Evolutionary conservation across 2,797 vertebrate species (phyloP), one percentile per base, ranked within the genome.

Genomic region (Lagodon rhomboides): DNA sequence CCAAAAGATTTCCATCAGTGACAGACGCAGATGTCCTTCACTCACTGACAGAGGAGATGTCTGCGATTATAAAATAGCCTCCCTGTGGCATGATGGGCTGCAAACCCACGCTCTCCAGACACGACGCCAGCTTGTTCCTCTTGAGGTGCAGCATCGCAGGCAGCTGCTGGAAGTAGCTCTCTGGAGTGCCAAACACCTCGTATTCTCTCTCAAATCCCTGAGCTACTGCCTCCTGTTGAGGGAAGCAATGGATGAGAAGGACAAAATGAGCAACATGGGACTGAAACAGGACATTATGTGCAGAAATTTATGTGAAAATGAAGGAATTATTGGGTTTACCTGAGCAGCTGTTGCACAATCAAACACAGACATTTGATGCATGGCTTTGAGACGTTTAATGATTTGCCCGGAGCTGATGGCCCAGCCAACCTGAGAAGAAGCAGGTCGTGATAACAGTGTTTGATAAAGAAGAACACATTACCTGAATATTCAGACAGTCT

Each of bases 31-130:
- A 16, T 17, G 34, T 38, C 6, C 34, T 7, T 38, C 8, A 92
- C 98, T 96, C 90, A 99, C 98, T 95, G 91, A 98, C 91, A 10
- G 89, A 80, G 0, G 97, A 97, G 91, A 99, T 95, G 87, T 99
- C 98, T 5, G 95, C 89, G 1, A 97, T 90, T 93, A 99, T 93
- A 74, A 97, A 99, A 77, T 98, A 99, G 56, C 97, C 96, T 79
- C 98, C 98, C 85, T 99, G 96, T 0, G 98, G 96, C 73, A 96
- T 2, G 3, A 97, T 61, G 13, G 98, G 97, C 68, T 94, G 94
- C 90, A 99, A 86, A 38, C 97, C 98, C 68, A 95, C 94, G 0
- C 91, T 90, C 83, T 87, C 80, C 85, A 99, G 94, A 79, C 95
- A 96, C 1, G 38, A 84, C 1, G 96, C 87, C 90, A 99, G 90